Conservation (phyloP, 1,140 invertebrate genomes). For the Calliopsis andreniformis region DNA sequence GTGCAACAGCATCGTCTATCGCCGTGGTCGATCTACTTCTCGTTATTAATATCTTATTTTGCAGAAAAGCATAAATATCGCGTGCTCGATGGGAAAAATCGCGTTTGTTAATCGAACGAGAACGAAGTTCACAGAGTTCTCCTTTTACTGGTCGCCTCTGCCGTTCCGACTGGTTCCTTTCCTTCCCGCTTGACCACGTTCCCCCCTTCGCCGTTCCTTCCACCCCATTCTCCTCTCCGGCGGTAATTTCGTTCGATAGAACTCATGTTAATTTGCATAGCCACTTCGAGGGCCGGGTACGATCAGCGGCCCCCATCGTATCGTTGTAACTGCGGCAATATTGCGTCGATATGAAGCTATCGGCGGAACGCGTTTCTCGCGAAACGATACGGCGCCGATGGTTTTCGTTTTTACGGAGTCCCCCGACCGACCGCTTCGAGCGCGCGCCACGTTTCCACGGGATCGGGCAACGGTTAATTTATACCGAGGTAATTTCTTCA, state of each 20-base stretch:
- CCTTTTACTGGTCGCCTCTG: constrained; percentile 33
- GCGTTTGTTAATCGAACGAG: constrained; percentile 56
- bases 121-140: constrained; percentile 39
- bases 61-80: constrained; percentile 52
- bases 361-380: constrained; percentile 25
- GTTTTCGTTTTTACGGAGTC: constrained; percentile 44
- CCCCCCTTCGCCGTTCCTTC: not conserved
- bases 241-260: constrained; percentile 64
- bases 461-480: constrained; percentile 8
- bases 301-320: constrained; percentile 57
- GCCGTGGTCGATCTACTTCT: constrained; percentile 43
- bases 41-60: constrained; percentile 61
- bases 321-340: constrained; percentile 58
- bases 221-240: constrained; percentile 19
- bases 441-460: not conserved
- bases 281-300: constrained; percentile 58
- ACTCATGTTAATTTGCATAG: constrained; percentile 65
- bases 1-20: constrained; percentile 45
- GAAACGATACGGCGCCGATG: constrained; percentile 51
- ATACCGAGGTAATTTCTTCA: constrained; percentile 37
- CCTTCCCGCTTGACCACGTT: constrained; percentile 13
- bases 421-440: constrained; percentile 8
- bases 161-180: constrained; percentile 33
- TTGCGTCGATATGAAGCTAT: constrained; percentile 56
- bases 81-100: constrained; percentile 37